Base-by-base conservation (phyloP, 2,113 vertebrate genomes). In the Myiozetetes cayanensis region DNA sequence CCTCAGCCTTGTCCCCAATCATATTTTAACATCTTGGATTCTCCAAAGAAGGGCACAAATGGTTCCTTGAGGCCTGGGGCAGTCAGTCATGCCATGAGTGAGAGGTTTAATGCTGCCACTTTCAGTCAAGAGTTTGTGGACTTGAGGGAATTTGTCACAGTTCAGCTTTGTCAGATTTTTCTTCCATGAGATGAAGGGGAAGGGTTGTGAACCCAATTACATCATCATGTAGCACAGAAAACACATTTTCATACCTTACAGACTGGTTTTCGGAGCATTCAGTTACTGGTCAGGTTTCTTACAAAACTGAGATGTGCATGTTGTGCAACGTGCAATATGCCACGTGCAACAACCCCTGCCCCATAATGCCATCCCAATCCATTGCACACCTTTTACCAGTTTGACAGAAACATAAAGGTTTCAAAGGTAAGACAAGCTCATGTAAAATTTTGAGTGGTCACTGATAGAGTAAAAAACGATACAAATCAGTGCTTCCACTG, bases 131-230 rank as follows among this genome's bases (percentile, higher is more conserved):
- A 68, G 74, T 85, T 74, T 75, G 16, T 4, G 0, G 75, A 59
- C 33, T 74, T 3, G 1, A 84, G 63, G 65, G 65, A 92, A 86
- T 85, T 92, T 1, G 10, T 95, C 83, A 75, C 39, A 81, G 35
- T 78, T 89, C 27, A 72, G 10, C 43, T 52, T 80, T 94, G 61
- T 90, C 86, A 74, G 35, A 89, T 89, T 89, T 92, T 92, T 65
- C 22, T 89, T 87, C 62, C 22, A n/a, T n/a, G 21, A 66, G 37
- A 58, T 55, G 49, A 73, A 9, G 18, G 25, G 37, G 7, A 10
- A 66, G 21, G 20, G 22, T 78, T 90, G 27, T 61, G 56, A 92
- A 85, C 35, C 14, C 11, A 72, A 37, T 49, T 81, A 49, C 84
- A 50, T 89, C 47, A 52, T 47, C 44, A 44, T 43, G 15, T 47